These are phyloP conservation scores for Urocolius indicus DNA, from an alignment of 2,113 vertebrate genomes.

Conservation along the genomic window DNA sequence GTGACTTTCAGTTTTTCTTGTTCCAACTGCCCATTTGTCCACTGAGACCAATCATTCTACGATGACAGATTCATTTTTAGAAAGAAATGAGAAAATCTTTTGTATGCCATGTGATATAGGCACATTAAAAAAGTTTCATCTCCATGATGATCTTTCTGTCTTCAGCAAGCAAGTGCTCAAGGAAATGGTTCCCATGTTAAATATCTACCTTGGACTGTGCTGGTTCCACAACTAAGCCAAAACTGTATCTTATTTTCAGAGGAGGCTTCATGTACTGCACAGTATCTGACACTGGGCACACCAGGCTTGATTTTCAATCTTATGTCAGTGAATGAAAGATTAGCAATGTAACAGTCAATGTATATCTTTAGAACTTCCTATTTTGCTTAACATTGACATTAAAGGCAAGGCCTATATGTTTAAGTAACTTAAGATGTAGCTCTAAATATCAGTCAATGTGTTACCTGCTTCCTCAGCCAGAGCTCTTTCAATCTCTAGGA, in stretches of 20 bases:
- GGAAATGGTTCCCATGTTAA: background rate
- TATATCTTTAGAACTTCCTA: background rate
- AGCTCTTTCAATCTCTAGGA: background rate
- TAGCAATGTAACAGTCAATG: background rate
- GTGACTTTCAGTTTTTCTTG: conserved; percentile 31
- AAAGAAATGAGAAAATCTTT: conserved; percentile 48
- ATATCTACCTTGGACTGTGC: background rate
- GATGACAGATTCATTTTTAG: conserved; percentile 40
- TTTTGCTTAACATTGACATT: background rate
- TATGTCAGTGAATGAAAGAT: background rate
- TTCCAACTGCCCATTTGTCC: conserved; percentile 44
- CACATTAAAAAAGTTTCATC: background rate
- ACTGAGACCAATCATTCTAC: conserved; percentile 27
- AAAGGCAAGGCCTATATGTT: background rate
- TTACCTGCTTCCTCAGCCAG: background rate
- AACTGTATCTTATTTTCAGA: background rate
- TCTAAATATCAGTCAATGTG: background rate
- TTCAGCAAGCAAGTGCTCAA: background rate
- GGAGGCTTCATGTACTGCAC: background rate
- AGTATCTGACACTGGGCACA: background rate
- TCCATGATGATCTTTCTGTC: background rate
- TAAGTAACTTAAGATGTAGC: background rate
- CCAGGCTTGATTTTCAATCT: background rate
- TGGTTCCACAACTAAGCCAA: background rate
- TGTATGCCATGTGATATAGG: background rate